Percentiles rank a stretch among this genome's conserved stretches.
Conservation (phyloP, 2,797 vertebrate species). For the Cyprinodon diabolis region DNA sequence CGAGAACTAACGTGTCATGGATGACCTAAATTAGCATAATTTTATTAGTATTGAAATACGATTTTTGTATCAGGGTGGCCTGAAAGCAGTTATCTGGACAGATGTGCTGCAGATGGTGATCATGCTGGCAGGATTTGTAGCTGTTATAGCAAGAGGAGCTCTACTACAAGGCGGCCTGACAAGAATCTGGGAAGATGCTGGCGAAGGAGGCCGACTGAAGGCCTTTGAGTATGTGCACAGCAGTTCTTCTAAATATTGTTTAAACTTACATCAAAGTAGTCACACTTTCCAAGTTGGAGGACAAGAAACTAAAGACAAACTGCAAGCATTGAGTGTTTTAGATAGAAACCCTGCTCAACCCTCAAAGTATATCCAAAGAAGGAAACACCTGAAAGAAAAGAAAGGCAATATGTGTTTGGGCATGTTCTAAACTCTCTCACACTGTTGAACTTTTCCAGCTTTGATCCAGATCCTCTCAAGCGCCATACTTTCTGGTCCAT, state of each 20-base stretch:
- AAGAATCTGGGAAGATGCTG: conserved; percentile 78
- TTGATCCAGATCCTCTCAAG: conserved; percentile 81
- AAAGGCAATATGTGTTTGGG: neutral
- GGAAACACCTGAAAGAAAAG: neutral
- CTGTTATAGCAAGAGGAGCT: conserved; percentile 79
- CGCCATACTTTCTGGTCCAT: conserved; percentile 85
- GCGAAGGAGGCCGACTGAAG: conserved; percentile 73
- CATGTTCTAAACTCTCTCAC: neutral
- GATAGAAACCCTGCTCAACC: neutral
- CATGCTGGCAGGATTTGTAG: conserved; percentile 83
- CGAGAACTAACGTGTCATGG: neutral
- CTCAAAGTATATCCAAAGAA: neutral
- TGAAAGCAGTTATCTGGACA: conserved; percentile 89
- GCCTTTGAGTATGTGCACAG: conserved; percentile 75
- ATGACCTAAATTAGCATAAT: neutral
- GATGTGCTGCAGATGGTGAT: conserved; percentile 85
- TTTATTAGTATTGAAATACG: neutral
- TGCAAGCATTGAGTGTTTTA: neutral
- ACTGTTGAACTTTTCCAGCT: conserved; percentile 62
- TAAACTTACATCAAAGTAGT: neutral
- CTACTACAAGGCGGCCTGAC: conserved; percentile 77
- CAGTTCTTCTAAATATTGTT: neutral
- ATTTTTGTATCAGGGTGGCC: conserved; percentile 77
- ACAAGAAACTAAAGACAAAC: neutral
- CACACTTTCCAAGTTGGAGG: neutral